Evolutionary conservation across 2,888 invertebrate genomes (phyloP).

Genomic region (Empis livida): DNA sequence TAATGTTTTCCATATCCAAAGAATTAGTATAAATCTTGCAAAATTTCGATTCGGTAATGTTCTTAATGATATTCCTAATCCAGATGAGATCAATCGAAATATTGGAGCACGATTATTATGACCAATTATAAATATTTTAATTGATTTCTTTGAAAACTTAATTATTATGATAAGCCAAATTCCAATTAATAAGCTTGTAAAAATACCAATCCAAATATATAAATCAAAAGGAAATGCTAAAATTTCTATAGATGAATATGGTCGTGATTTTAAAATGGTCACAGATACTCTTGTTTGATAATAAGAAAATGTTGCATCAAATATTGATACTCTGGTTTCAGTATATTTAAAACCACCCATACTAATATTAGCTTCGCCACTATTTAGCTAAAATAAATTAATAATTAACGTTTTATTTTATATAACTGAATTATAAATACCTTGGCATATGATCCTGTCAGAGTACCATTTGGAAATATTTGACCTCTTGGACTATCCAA

Average conservation of each 20-base stretch:
- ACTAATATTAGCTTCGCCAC: conserved; percentile 17
- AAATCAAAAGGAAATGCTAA: conserved; percentile 17
- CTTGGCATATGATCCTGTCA: conserved; percentile 19
- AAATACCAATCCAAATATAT: conserved; percentile 15
- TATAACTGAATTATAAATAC: conserved; percentile 11
- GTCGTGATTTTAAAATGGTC: conserved; percentile 12
- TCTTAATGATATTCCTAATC: conserved; percentile 15
- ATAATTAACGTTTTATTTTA: too few relatives aligned
- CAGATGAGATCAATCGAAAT: conserved; percentile 16
- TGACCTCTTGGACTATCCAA: conserved; percentile 13
- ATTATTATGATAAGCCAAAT: too few relatives aligned
- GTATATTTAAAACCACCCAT: conserved; percentile 21
- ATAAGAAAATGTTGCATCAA: conserved; percentile 15
- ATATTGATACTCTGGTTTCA: conserved; percentile 12
- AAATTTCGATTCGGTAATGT: conserved; percentile 17
- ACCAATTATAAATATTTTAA: conserved; percentile 13
- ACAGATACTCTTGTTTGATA: conserved; percentile 16
- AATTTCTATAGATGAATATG: conserved; percentile 16
- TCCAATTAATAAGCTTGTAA: neutral
- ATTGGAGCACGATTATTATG: conserved; percentile 12
- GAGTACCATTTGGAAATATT: conserved; percentile 8
- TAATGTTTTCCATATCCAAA: conserved; percentile 21
- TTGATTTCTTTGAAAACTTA: neutral
- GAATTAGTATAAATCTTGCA: conserved; percentile 18
- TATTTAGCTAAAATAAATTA: conserved; percentile 19